Evolutionary conservation across 2,797 vertebrate species (phyloP), one percentile per base, ranked within the genome.

Genomic region (Anguilla marmorata): DNA sequence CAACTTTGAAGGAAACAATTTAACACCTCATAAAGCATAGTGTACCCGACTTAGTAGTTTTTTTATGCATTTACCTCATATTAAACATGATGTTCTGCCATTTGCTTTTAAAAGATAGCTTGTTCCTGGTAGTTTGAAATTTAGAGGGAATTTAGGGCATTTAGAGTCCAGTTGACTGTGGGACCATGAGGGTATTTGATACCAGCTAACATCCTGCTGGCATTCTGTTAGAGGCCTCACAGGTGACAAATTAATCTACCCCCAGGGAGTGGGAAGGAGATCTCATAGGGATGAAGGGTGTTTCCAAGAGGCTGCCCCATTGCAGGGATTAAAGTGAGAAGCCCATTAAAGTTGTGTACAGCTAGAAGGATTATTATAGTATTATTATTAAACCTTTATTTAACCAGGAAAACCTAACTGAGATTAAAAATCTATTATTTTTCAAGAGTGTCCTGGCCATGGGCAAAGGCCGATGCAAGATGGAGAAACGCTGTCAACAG

Each of bases 241-340:
- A 30, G 82, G 58, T n/a, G 19, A 11, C 14, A 86, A 82, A 66
- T 60, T 56, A 63, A 0, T 60, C 37, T 41, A 60, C 60, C 30
- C 52, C 48, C 58, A 66, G 76, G 11, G 19, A 63, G 37, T 9
- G 41, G 56, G 30, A 54, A 52, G 66, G 63, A 85, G 83, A 37
- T 27, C 52, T 33, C n/a, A 88, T 45, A 7, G 69, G 54, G 54
- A 12, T 24, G 30, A 88, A 21, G 48, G 41, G 69, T 41, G 27
- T n/a, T 14, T 85, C 45, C 11, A 63, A 80, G 27, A 66, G 48
- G 58, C 56, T 45, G 50, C 16, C 9, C 24, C 86, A 52, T 63
- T 2, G 7, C 69, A 72, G 52, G 63, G 83, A 85, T 85, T 85
- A 85, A 50, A 88, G 83, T 69, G 80, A 69, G 58, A n/a, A 88